Base-by-base conservation (phyloP, 2,113 vertebrate species). In the Platichthys stellatus region DNA sequence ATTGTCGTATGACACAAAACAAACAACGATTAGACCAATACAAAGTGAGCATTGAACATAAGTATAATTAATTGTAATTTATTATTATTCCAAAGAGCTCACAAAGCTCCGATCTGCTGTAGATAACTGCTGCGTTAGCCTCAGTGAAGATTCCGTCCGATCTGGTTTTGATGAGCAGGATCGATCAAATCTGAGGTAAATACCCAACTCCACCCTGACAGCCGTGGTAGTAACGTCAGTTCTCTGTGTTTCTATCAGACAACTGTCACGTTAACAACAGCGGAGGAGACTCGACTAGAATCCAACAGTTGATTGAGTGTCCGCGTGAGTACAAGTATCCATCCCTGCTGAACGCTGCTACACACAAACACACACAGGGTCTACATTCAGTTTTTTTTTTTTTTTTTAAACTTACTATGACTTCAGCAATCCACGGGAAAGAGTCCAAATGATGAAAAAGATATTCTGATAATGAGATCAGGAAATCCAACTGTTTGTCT, bases 181-280 rank as follows among this genome's bases (percentile, higher is more conserved):
- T 54, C 31, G 0, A 58, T 61, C 38, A 21, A 23, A 58, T 13
- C 57, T 57, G 21, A 18, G 26, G 3, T 31, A 40, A 71, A 70
- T 40, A 56, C 47, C 38, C 8, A 47, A 4, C 80, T 73, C 43
- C 17, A 2, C 31, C 73, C 62, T 51, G 28, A 26, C 18, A 14
- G 84, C 64, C 38, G 14, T 74, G 35, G 20, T 85, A 88, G 94
- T 95, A 89, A 89, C 79, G 88, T 88, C 90, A 87, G 95, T 94
- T 91, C 82, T 97, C 95, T 97, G 74, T 93, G 92, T 96, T 95
- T 95, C 96, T 95, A 92, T 96, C 96, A 98, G 97, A 98, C 94
- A 96, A 96, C 95, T 98, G 97, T 96, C 95, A 97, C 93, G 95
- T 97, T 95, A 96, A 97, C 96, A 96, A 97, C 96, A 98, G 96